phyloP scores from a whole-genome alignment of 2,888 invertebrate genomes.

The Tuta absoluta region DNA sequence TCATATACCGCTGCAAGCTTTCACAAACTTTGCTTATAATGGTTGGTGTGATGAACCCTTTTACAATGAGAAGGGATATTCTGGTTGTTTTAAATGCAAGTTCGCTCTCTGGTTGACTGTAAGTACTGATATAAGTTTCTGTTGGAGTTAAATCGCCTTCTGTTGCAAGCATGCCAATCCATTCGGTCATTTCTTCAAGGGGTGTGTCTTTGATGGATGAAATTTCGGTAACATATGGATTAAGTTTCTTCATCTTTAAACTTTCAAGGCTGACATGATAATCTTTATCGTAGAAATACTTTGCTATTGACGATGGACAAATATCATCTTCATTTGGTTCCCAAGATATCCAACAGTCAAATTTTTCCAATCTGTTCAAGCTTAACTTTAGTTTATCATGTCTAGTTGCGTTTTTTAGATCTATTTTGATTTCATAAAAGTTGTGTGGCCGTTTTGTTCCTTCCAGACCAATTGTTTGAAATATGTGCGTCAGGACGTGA shows the following conservation, averaged over 20 bases:
- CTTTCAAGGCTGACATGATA: slow-evolving; percentile 49
- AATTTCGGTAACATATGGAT: slow-evolving; percentile 54
- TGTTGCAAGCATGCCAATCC: slow-evolving; percentile 66
- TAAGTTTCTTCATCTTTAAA: slow-evolving; percentile 43
- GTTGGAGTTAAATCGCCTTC: slow-evolving; percentile 50
- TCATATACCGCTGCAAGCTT: slow-evolving; percentile 50
- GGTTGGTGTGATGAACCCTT: slow-evolving; percentile 60
- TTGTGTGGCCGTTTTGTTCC: slow-evolving; percentile 59
- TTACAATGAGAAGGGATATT: slow-evolving; percentile 56
- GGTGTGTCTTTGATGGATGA: slow-evolving; percentile 60
- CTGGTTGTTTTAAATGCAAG: slow-evolving; percentile 55
- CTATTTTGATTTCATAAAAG: slow-evolving; percentile 61
- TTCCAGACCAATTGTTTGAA: slow-evolving; percentile 69
- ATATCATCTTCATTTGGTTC: slow-evolving; percentile 57
- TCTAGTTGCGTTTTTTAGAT: slow-evolving; percentile 51
- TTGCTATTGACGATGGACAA: slow-evolving; percentile 72
- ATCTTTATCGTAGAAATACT: slow-evolving; percentile 62
- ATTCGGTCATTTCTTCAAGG: slow-evolving; percentile 65
- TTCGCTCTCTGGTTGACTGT: slow-evolving; percentile 58
- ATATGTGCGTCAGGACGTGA: slow-evolving; percentile 58
- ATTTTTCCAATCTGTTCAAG: slow-evolving; percentile 54
- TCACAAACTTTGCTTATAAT: slow-evolving; percentile 50
- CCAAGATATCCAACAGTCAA: slow-evolving; percentile 63
- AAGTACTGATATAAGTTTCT: slow-evolving; percentile 64
- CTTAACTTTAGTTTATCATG: slow-evolving; percentile 47